Percentiles rank a stretch among this genome's conserved stretches.
Evolutionary conservation across 2,888 invertebrate genomes (phyloP).

Genomic region (Dromius quadrimaculatus): DNA sequence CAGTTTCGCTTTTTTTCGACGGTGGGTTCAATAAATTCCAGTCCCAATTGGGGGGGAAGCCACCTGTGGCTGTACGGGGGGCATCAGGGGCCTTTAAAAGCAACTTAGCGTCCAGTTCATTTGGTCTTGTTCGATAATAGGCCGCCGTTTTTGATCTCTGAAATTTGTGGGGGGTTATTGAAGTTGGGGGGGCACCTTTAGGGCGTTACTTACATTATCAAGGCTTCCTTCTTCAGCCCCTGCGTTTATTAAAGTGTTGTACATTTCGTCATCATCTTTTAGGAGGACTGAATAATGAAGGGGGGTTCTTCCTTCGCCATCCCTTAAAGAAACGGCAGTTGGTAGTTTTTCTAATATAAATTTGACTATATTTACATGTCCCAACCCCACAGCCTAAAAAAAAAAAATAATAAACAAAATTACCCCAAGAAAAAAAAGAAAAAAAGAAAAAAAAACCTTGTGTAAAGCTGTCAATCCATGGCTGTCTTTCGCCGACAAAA

Average conservation of each 20-base stretch:
- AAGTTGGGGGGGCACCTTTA: too few relatives aligned
- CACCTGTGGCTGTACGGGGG: slow-evolving; percentile 80
- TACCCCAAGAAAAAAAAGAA: too few relatives aligned
- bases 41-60: slow-evolving; percentile 78
- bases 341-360: slow-evolving; percentile 80
- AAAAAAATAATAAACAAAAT: slow-evolving; percentile 31
- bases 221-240: slow-evolving; percentile 87
- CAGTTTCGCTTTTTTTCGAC: slow-evolving; percentile 38
- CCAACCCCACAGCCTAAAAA: slow-evolving; percentile 83
- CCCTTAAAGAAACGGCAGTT: slow-evolving; percentile 76
- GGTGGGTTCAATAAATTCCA: slow-evolving; percentile 74
- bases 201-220: slow-evolving; percentile 82
- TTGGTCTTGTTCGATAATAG: slow-evolving; percentile 80
- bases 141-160: slow-evolving; percentile 87
- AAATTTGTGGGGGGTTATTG: too few relatives aligned
- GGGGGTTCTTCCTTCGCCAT: slow-evolving; percentile 88
- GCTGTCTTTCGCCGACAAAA: slow-evolving; percentile 81
- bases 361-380: slow-evolving; percentile 79
- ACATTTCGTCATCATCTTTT: slow-evolving; percentile 83
- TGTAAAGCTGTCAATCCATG: slow-evolving; percentile 89
- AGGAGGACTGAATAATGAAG: slow-evolving; percentile 88
- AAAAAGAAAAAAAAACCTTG: slow-evolving; percentile 71
- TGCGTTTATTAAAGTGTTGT: slow-evolving; percentile 80
- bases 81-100: slow-evolving; percentile 83
- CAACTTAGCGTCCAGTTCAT: slow-evolving; percentile 81